Evolutionary conservation across 2,113 vertebrate species (phyloP).

Genomic region (Cyanoramphus novaezelandiae): DNA sequence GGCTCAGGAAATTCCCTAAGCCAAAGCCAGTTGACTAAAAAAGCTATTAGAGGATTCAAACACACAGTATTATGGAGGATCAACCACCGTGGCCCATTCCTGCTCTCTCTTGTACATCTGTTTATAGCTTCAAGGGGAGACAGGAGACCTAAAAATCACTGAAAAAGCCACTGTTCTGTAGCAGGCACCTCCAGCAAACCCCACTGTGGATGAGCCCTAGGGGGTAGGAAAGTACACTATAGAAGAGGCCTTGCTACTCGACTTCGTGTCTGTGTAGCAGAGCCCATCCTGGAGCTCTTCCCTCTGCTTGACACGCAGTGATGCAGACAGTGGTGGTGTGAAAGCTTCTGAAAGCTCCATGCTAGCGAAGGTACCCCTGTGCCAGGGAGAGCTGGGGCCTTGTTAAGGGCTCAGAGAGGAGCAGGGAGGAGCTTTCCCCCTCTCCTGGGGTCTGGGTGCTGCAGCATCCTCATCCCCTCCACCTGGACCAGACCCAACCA

Average conservation of each 20-base stretch:
- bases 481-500: constrained; percentile 32
- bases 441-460: neutral
- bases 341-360: neutral
- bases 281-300: neutral
- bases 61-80: neutral
- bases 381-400: neutral
- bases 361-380: rapidly evolving
- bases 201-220: rapidly evolving
- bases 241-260: neutral
- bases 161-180: neutral
- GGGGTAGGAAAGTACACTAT: neutral
- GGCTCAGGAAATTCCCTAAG: neutral
- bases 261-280: rapidly evolving
- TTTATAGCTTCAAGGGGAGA: neutral
- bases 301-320: rapidly evolving
- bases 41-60: neutral
- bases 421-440: neutral
- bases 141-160: neutral
- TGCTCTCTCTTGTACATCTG: neutral
- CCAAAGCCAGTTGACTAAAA: neutral
- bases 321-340: rapidly evolving
- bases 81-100: neutral
- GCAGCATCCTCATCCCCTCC: neutral
- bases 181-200: neutral
- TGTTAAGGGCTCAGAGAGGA: rapidly evolving